Conservation (phyloP, 2,113 vertebrate species). For the Procavia capensis region DNA sequence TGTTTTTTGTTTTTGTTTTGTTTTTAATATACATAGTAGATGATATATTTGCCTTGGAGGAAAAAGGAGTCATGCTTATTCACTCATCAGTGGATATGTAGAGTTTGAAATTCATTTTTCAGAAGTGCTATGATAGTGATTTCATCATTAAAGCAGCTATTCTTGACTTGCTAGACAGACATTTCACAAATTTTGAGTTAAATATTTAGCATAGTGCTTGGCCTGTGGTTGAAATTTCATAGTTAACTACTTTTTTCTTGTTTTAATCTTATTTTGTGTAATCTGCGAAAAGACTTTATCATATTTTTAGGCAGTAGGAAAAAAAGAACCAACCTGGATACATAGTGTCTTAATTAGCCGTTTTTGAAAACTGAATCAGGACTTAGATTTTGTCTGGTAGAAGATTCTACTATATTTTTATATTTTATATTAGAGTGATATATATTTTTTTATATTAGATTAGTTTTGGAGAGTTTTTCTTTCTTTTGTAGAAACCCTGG, state of each 20-base stretch:
- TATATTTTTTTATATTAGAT: constrained; percentile 34
- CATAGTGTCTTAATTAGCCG: neutral
- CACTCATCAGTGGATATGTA: neutral
- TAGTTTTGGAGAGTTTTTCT: neutral
- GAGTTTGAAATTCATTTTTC: constrained; percentile 36
- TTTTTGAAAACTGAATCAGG: neutral
- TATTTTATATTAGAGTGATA: no score
- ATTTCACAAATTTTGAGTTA: constrained; percentile 37
- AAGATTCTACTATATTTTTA: no score
- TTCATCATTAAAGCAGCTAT: constrained; percentile 18
- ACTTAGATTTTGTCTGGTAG: constrained; percentile 8
- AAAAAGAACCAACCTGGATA: neutral
- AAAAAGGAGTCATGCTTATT: neutral
- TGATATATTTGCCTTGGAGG: neutral
- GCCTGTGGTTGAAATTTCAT: constrained; percentile 30
- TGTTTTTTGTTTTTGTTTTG: neutral
- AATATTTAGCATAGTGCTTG: constrained; percentile 41
- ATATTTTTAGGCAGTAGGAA: neutral
- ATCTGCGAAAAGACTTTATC: neutral
- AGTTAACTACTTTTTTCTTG: constrained; percentile 7
- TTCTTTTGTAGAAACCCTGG: no score
- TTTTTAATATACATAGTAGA: neutral
- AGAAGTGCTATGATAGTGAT: neutral
- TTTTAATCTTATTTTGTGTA: constrained; percentile 25
- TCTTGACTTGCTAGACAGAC: neutral